Conservation (phyloP, 2,113 vertebrate genomes). For the Neolamprologus ventralis region DNA sequence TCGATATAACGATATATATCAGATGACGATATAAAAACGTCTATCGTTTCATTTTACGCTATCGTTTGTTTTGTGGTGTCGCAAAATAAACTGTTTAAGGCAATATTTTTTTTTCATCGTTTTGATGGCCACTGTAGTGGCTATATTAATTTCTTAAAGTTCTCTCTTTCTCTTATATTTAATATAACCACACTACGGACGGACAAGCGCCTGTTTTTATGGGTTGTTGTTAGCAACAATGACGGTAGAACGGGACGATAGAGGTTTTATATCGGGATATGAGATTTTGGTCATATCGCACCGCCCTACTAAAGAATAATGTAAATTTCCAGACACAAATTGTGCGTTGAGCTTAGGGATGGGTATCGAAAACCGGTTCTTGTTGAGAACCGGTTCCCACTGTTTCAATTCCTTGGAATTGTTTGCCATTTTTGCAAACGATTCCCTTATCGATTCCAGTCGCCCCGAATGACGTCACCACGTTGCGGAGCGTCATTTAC, state of each 20-base stretch:
- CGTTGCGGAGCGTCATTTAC: no score
- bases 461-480: no score
- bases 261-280: background rate
- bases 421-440: no score
- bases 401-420: rapidly evolving
- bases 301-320: background rate
- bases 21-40: rapidly evolving
- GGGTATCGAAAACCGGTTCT: no score
- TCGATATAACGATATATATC: background rate
- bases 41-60: background rate
- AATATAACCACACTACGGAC: rapidly evolving
- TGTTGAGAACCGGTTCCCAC: no score
- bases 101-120: rapidly evolving
- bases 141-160: no score
- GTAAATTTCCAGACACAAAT: background rate
- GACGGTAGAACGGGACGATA: rapidly evolving
- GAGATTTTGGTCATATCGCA: background rate
- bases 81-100: background rate
- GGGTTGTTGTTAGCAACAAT: rapidly evolving
- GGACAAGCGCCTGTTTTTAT: background rate
- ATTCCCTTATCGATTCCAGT: no score
- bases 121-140: no score
- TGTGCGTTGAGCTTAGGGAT: background rate
- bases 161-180: background rate
- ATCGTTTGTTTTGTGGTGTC: background rate